Conservation (phyloP, 2,797 vertebrate genomes). For the Mormyrops boulengeri region DNA sequence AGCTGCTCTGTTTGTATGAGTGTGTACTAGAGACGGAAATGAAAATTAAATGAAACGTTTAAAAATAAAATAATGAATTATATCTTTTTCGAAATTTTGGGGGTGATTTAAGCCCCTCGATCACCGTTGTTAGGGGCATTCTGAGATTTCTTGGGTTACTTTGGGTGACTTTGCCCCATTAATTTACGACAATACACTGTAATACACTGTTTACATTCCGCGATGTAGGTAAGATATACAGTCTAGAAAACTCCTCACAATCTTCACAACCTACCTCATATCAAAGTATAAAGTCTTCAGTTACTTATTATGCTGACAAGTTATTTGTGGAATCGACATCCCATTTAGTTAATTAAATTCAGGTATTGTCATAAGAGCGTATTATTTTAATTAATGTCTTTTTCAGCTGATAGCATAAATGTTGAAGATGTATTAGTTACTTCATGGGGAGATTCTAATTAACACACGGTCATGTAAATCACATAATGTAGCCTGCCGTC, state of each 20-base stretch:
- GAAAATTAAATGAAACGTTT: neutral
- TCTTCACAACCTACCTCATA: neutral
- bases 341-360: neutral
- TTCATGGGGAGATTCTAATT: neutral
- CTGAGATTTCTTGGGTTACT: neutral
- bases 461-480: neutral
- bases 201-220: neutral
- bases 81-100: neutral
- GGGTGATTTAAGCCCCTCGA: neutral
- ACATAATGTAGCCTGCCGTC: neutral
- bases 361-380: neutral
- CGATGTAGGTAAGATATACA: neutral
- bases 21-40: neutral
- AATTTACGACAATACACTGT: neutral
- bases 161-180: neutral
- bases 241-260: neutral
- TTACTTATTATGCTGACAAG: neutral
- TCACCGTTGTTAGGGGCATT: neutral
- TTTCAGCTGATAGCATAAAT: neutral
- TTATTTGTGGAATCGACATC: neutral
- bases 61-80: neutral
- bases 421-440: neutral
- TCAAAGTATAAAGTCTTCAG: neutral
- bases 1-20: neutral
- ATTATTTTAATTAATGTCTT: neutral